These are phyloP conservation scores for Gallinago stenura DNA, from an alignment of 2,797 vertebrate genomes.

Conservation along the genomic window DNA sequence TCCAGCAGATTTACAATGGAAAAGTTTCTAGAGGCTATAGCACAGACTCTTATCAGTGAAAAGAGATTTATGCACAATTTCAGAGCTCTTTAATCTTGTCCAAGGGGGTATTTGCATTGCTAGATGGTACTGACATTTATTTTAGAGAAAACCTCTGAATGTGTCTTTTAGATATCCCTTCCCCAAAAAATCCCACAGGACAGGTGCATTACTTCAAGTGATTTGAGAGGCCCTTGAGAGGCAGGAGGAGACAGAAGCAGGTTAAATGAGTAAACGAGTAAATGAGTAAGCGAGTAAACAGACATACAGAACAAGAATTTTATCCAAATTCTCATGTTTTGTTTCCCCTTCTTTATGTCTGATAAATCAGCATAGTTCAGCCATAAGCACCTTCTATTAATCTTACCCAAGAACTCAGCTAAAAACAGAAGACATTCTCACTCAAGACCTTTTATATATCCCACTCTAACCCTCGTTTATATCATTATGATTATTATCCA, in stretches of 20 bases:
- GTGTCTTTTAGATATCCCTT: not conserved
- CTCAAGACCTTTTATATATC: not conserved
- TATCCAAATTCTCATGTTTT: not conserved
- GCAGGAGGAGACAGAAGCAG: not conserved
- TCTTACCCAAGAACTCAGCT: not conserved
- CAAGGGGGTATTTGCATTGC: not conserved
- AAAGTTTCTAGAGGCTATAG: not conserved
- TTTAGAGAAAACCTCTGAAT: not conserved
- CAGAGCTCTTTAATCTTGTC: not conserved
- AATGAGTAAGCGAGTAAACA: not conserved
- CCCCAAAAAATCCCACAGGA: not conserved
- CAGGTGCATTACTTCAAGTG: not conserved
- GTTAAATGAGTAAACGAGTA: not conserved
- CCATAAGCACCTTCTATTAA: not conserved
- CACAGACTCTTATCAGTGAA: not conserved
- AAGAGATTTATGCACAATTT: not conserved
- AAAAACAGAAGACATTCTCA: not conserved
- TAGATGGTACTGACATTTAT: not conserved
- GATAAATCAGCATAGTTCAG: not conserved
- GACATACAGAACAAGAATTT: not conserved
- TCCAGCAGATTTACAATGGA: not conserved
- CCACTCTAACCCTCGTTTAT: not conserved
- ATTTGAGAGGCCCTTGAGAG: not conserved
- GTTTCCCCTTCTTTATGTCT: not conserved
- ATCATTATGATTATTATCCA: slow-evolving; percentile 15